Conservation (phyloP, 2,888 invertebrate genomes). For the Acanthoscelides obtectus region DNA sequence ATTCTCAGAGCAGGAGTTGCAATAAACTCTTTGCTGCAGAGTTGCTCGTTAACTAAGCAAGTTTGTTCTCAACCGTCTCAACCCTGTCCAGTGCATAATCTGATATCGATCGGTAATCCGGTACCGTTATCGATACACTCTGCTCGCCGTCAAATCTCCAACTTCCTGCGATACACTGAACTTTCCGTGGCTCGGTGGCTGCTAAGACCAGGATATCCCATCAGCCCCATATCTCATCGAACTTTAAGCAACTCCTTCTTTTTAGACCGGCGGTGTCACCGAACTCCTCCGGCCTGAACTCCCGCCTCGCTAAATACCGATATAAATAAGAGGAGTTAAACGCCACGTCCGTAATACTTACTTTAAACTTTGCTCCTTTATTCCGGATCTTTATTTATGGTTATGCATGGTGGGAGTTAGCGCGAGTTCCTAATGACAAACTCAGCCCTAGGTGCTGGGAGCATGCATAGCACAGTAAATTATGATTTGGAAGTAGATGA, state of each 20-base stretch:
- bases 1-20: too few species aligned
- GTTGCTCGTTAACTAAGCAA: too few species aligned
- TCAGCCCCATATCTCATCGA: neutral
- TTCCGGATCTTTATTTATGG: neutral
- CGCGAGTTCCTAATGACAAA: neutral
- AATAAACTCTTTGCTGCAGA: too few species aligned
- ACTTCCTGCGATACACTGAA: neutral
- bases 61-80: too few species aligned
- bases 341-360: neutral
- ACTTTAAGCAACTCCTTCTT: neutral
- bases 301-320: neutral
- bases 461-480: neutral
- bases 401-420: neutral
- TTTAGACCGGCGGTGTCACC: neutral
- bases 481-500: neutral
- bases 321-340: neutral
- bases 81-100: neutral
- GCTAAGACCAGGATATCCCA: neutral
- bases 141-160: neutral
- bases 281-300: neutral
- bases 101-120: neutral
- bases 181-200: neutral
- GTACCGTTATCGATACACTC: neutral
- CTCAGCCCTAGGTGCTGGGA: neutral
- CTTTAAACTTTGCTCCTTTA: neutral